Conservation (phyloP, 1,140 invertebrate genomes). For the Holotrichia oblita region DNA sequence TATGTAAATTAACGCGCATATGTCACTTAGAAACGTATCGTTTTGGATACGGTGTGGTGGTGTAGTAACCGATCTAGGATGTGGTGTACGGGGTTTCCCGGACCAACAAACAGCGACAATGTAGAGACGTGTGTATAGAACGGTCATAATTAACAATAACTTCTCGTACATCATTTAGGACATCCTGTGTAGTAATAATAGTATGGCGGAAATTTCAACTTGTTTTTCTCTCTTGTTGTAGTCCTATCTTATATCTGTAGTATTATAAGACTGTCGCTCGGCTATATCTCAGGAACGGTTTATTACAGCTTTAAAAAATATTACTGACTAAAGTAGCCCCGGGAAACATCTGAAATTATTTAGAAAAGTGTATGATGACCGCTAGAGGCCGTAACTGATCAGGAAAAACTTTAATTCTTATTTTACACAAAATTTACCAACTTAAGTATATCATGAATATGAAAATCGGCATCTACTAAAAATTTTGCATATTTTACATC, state of each 20-base stretch:
- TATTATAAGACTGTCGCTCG: not conserved
- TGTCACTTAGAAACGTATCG: constrained; percentile 46
- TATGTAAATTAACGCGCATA: constrained; percentile 53
- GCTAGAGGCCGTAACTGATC: too few relatives aligned
- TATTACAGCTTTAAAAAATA: too few relatives aligned
- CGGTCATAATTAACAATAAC: not conserved
- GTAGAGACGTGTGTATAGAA: not conserved
- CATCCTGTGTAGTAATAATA: not conserved
- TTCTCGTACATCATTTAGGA: not conserved
- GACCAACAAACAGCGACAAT: not conserved
- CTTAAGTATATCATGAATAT: too few relatives aligned
- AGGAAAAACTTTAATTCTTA: too few relatives aligned
- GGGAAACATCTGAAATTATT: too few relatives aligned
- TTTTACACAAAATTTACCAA: too few relatives aligned
- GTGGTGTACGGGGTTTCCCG: not conserved
- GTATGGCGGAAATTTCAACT: not conserved
- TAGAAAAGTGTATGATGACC: not conserved
- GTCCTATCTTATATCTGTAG: not conserved
- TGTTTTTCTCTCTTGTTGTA: not conserved
- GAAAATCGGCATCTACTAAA: too few relatives aligned
- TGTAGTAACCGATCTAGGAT: not conserved
- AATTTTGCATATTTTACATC: too few relatives aligned
- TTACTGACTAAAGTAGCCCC: too few relatives aligned
- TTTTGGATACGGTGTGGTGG: constrained; percentile 4
- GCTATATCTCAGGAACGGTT: too few relatives aligned